These are phyloP conservation scores for Druon quercuslanigerum DNA, from an alignment of 1,140 invertebrate genomes.

Conservation along the genomic window DNA sequence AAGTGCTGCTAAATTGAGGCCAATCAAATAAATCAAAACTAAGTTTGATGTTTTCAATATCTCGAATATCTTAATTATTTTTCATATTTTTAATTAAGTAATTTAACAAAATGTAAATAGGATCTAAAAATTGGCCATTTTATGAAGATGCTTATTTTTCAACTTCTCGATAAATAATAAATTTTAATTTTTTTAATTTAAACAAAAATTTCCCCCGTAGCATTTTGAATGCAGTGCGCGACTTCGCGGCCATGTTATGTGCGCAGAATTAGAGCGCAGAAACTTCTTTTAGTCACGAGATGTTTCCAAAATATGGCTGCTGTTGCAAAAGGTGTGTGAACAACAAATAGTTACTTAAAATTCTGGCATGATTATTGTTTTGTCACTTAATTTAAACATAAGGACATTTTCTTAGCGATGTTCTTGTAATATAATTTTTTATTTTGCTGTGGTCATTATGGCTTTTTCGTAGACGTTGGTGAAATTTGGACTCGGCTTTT, in stretches of 20 bases:
- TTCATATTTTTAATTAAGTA: too few species aligned
- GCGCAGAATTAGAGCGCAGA: constrained; percentile 19
- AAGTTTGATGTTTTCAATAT: too few species aligned
- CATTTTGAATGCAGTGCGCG: neutral
- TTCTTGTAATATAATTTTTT: constrained; percentile 39
- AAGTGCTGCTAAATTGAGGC: too few species aligned
- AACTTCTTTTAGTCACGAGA: constrained; percentile 33
- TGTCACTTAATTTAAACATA: constrained; percentile 24
- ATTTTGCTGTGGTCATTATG: constrained; percentile 41
- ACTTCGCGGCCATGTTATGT: neutral
- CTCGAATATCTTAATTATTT: too few species aligned
- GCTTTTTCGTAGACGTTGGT: constrained; percentile 80
- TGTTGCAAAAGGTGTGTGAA: constrained; percentile 71
- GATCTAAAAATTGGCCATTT: too few species aligned
- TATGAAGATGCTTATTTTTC: too few species aligned
- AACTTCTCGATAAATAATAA: too few species aligned
- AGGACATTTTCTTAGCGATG: constrained; percentile 22
- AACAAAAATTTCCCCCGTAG: too few species aligned
- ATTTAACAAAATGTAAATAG: too few species aligned
- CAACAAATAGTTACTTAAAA: constrained; percentile 38
- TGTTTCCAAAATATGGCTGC: constrained; percentile 65
- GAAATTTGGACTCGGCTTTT: constrained; percentile 89
- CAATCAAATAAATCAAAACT: too few species aligned
- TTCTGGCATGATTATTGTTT: constrained; percentile 33
- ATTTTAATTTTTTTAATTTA: too few species aligned